Conservation (phyloP, 2,797 vertebrate species). For the Sebastes alutus region DNA sequence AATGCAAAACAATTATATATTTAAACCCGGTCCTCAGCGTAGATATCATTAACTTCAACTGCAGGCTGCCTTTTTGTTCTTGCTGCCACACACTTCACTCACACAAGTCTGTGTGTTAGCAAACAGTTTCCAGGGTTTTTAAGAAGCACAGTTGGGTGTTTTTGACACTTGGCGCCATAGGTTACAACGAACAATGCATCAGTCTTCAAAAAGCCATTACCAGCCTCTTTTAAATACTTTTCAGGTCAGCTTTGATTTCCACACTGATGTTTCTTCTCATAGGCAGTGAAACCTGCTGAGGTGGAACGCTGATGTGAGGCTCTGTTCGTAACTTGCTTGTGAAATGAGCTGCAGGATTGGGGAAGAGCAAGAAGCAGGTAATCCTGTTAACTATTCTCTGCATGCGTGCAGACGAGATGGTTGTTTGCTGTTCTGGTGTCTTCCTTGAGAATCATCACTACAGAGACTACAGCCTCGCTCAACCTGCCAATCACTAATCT, state of each 20-base stretch:
- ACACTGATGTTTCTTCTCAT: conserved; percentile 30
- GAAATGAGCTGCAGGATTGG: conserved; percentile 48
- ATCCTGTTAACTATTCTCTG: conserved; percentile 52
- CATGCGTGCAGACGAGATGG: conserved; percentile 40
- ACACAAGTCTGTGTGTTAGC: neutral
- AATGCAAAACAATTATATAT: conserved; percentile 14
- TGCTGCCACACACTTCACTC: neutral
- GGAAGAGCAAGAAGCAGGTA: conserved; percentile 32
- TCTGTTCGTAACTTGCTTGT: conserved; percentile 23
- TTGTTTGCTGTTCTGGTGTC: conserved; percentile 26
- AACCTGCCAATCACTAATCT: conserved; percentile 37
- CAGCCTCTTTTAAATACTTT: neutral
- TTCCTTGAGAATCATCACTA: conserved; percentile 40
- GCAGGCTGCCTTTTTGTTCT: neutral
- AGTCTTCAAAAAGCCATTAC: neutral
- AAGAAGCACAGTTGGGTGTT: neutral
- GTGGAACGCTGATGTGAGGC: conserved; percentile 39
- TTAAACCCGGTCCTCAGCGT: neutral
- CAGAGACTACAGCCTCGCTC: conserved; percentile 8
- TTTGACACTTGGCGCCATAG: neutral
- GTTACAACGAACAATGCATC: neutral
- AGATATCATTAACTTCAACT: conserved; percentile 9
- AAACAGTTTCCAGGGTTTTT: neutral
- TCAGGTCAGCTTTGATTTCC: conserved; percentile 12
- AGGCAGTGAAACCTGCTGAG: conserved; percentile 10